Conservation (phyloP, 2,888 invertebrate species). For the Himalopsyche tibetana region DNA sequence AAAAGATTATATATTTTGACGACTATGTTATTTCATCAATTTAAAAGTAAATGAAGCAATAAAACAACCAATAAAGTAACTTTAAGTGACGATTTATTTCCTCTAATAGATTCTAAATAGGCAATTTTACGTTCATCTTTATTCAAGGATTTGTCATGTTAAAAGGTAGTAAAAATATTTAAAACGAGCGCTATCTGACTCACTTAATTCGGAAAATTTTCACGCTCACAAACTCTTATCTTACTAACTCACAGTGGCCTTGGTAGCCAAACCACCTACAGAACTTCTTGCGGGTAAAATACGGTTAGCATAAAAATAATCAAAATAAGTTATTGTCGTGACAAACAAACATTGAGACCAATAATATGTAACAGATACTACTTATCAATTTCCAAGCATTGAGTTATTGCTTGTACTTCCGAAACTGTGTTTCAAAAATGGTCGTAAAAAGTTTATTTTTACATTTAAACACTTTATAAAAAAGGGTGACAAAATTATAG, state of each 20-base stretch:
- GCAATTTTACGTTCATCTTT: conserved; percentile 23
- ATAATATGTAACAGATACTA: conserved; percentile 17
- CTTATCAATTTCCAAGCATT: conserved; percentile 15
- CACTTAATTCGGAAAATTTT: conserved; percentile 14
- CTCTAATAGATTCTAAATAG: conserved; percentile 20
- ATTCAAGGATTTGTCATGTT: conserved; percentile 34
- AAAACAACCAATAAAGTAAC: conserved; percentile 4
- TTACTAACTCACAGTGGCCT: conserved; percentile 6
- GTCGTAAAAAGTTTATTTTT: not conserved
- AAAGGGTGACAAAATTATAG: too few relatives aligned
- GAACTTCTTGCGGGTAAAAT: conserved; percentile 24
- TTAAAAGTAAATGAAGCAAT: conserved; percentile 20
- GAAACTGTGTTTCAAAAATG: conserved; percentile 1
- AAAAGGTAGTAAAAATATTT: conserved; percentile 14
- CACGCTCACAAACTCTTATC: conserved; percentile 21
- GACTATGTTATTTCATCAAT: not conserved
- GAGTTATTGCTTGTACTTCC: not conserved
- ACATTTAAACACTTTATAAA: too few relatives aligned
- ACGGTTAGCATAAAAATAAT: conserved; percentile 26
- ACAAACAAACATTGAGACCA: conserved; percentile 13
- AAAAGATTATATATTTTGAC: not conserved
- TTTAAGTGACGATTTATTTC: not conserved
- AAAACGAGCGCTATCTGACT: not conserved
- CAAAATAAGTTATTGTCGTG: conserved; percentile 19
- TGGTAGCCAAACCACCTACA: conserved; percentile 29